Percentiles rank a stretch among this genome's conserved stretches.
Conservation (phyloP, 2,797 vertebrate genomes). For the Platalea minor region DNA sequence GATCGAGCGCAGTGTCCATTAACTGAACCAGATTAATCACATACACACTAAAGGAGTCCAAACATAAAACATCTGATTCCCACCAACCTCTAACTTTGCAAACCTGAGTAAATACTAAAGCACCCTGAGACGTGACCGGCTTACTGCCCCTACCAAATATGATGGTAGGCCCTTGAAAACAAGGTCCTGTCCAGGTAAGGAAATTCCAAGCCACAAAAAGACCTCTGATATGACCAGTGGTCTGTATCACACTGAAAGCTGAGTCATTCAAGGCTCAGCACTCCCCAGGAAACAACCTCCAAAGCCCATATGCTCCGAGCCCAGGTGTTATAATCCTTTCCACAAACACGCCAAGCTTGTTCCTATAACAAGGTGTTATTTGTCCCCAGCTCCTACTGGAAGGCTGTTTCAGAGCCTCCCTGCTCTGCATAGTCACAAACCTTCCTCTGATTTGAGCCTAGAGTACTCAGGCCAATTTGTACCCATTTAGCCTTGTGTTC, state of each 20-base stretch:
- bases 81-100: background rate
- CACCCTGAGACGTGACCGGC: background rate
- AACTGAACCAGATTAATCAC: conserved; percentile 17
- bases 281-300: background rate
- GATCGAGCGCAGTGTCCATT: conserved; percentile 1
- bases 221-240: background rate
- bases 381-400: background rate
- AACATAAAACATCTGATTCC: conserved; percentile 30
- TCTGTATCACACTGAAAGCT: background rate
- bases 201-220: background rate
- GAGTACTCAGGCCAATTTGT: background rate
- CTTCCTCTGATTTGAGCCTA: background rate
- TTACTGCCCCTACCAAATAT: background rate
- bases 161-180: background rate
- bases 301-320: background rate
- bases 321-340: background rate
- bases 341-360: background rate
- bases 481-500: background rate
- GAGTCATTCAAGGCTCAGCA: background rate
- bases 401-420: background rate
- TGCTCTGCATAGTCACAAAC: background rate
- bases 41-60: background rate
- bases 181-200: background rate
- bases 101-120: background rate
- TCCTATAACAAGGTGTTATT: background rate